These are phyloP conservation scores for Pollenia angustigena DNA, from an alignment of 2,888 invertebrate genomes.

Conservation along the genomic window DNA sequence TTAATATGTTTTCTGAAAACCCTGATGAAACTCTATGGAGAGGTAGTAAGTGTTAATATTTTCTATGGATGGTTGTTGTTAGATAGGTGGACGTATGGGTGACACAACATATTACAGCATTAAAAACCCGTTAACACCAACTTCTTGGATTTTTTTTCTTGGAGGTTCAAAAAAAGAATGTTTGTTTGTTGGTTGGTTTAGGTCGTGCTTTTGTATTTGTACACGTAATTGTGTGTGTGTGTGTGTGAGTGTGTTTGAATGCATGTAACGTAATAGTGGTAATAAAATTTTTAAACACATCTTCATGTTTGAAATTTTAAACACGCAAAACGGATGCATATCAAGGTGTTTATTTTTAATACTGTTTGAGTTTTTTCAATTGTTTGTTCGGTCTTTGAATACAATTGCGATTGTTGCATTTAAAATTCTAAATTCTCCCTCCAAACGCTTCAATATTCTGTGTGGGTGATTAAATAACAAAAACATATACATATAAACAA, in stretches of 20 bases:
- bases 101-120: slow-evolving; percentile 28
- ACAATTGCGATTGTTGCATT: slow-evolving; percentile 29
- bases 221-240: neutral
- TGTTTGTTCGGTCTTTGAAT: slow-evolving; percentile 24
- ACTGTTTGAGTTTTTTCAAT: slow-evolving; percentile 8
- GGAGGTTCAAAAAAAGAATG: neutral
- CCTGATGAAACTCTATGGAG: too few relatives aligned
- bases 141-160: slow-evolving; percentile 17
- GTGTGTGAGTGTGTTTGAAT: neutral
- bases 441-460: slow-evolving; percentile 11
- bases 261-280: slow-evolving; percentile 54
- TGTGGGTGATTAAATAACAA: slow-evolving; percentile 45
- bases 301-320: slow-evolving; percentile 64
- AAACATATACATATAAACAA: neutral
- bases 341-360: slow-evolving; percentile 56
- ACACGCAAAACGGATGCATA: slow-evolving; percentile 71
- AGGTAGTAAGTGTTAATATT: neutral
- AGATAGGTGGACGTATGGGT: slow-evolving; percentile 42
- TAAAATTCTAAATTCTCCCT: slow-evolving; percentile 56
- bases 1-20: too few relatives aligned
- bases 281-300: slow-evolving; percentile 45
- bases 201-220: slow-evolving; percentile 2
- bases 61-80: slow-evolving; percentile 10
- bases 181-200: neutral
- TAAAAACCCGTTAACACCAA: neutral